A percentile compares a stretch with the other conserved stretches of the same genome.
Conservation (phyloP, 1,140 invertebrate genomes). For the Radopholus similis region DNA sequence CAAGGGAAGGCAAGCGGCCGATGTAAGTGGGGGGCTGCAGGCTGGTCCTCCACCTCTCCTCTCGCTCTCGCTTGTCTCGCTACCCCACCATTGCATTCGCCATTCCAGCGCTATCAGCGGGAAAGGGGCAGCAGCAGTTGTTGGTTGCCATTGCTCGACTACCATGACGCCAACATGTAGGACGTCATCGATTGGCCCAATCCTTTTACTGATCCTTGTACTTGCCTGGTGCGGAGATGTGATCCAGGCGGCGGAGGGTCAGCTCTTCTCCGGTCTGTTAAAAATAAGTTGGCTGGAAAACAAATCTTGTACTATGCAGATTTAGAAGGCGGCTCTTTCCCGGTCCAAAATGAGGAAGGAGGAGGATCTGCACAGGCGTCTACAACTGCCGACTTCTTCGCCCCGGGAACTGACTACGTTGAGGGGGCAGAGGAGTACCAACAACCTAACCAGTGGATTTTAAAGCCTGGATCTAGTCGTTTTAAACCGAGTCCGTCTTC, state of each 20-base stretch:
- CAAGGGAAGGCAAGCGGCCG: background rate
- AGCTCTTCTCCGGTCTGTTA: background rate
- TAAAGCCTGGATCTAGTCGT: background rate
- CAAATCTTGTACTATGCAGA: background rate
- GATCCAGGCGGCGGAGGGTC: too few species aligned
- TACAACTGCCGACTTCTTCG: background rate
- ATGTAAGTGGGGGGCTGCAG: background rate
- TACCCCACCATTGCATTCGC: too few species aligned
- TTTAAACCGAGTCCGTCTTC: background rate
- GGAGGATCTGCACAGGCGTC: background rate
- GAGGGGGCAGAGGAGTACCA: conserved; percentile 3
- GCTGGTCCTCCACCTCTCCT: background rate
- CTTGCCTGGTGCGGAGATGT: background rate
- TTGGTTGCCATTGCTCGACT: too few species aligned
- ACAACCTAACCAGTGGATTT: conserved; percentile 6
- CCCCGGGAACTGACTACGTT: background rate
- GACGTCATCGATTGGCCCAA: background rate
- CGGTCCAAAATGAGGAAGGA: background rate
- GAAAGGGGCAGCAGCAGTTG: too few species aligned
- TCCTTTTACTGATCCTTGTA: background rate
- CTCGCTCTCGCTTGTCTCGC: too few species aligned
- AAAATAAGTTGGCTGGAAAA: background rate
- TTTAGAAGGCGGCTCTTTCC: conserved; percentile 11
- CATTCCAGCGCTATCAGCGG: too few species aligned
- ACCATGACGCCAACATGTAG: too few species aligned